Evolutionary conservation across 2,888 invertebrate species (phyloP).

Genomic region (Creontiades dilutus): DNA sequence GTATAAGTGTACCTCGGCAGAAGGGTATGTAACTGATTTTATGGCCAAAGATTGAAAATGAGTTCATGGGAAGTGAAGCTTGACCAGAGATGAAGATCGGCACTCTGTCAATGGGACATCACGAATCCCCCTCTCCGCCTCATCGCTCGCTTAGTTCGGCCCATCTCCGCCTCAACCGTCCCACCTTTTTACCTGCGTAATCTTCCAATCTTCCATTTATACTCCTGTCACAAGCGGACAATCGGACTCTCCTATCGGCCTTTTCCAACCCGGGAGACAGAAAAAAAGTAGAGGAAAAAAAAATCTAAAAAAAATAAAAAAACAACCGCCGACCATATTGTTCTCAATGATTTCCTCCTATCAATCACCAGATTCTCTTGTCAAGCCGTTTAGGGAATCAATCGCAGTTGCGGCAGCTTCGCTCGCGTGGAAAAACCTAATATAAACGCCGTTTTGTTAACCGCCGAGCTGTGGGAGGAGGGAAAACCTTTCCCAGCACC

Average conservation of each 20-base stretch:
- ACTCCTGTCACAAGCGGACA: constrained; percentile 66
- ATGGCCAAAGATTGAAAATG: background rate
- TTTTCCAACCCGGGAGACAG: constrained; percentile 57
- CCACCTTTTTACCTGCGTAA: constrained; percentile 67
- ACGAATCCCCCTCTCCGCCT: constrained; percentile 24
- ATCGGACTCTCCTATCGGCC: constrained; percentile 62
- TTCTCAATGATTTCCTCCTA: constrained; percentile 68
- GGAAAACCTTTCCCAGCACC: constrained; percentile 36
- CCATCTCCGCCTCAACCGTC: constrained; percentile 51
- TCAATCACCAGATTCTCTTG: constrained; percentile 67
- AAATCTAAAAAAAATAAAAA: background rate
- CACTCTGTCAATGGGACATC: constrained; percentile 40
- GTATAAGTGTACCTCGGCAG: too few relatives aligned
- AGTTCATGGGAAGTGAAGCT: constrained; percentile 23
- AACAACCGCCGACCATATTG: constrained; percentile 52
- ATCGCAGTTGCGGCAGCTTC: constrained; percentile 34
- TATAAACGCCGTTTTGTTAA: constrained; percentile 48
- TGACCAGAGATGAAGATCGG: constrained; percentile 45
- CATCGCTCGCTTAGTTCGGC: background rate
- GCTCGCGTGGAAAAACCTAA: constrained; percentile 66
- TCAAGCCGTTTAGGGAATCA: constrained; percentile 64
- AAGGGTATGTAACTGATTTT: too few relatives aligned
- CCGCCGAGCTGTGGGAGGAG: background rate
- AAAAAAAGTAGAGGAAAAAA: constrained; percentile 45
- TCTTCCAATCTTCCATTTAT: constrained; percentile 67